Evolutionary conservation across 2,113 vertebrate genomes (phyloP).

Genomic region (Anguilla japonica): DNA sequence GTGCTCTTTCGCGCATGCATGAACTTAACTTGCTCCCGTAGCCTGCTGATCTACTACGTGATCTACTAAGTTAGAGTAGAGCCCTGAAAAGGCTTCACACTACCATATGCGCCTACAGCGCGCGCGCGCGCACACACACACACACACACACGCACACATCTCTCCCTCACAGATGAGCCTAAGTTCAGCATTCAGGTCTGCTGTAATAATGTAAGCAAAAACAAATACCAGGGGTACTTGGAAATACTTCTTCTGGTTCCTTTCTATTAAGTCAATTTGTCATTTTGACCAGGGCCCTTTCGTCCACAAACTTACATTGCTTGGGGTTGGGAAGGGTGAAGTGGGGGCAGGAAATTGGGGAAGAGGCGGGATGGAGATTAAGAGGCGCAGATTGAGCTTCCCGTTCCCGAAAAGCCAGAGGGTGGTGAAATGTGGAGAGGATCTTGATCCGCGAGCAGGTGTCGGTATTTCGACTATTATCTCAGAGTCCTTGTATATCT

Average conservation of each 20-base stretch:
- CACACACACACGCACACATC: background rate
- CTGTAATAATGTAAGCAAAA: conserved; percentile 18
- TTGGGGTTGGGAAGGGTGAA: too few species aligned
- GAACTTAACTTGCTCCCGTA: too few species aligned
- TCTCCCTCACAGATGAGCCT: background rate
- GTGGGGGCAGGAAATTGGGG: too few species aligned
- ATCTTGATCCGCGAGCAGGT: background rate
- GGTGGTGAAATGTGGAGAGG: background rate
- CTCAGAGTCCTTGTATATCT: too few species aligned
- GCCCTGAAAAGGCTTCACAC: too few species aligned
- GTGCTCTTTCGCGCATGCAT: too few species aligned
- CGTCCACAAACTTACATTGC: conserved; percentile 23
- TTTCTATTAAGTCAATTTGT: conserved; percentile 12
- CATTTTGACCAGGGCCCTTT: conserved; percentile 28
- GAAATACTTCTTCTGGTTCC: background rate
- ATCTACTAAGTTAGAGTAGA: too few species aligned
- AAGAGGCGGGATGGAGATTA: conserved; percentile 2
- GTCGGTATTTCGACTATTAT: too few species aligned
- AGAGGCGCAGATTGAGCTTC: background rate
- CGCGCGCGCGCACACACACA: background rate
- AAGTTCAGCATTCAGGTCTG: conserved; percentile 25
- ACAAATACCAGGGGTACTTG: background rate
- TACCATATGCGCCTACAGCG: background rate
- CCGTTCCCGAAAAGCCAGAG: background rate
- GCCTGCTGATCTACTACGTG: too few species aligned